Evolutionary conservation across 2,888 invertebrate species (phyloP), one percentile per base, ranked within the genome.

Genomic region (Ornithoptera priamus): DNA sequence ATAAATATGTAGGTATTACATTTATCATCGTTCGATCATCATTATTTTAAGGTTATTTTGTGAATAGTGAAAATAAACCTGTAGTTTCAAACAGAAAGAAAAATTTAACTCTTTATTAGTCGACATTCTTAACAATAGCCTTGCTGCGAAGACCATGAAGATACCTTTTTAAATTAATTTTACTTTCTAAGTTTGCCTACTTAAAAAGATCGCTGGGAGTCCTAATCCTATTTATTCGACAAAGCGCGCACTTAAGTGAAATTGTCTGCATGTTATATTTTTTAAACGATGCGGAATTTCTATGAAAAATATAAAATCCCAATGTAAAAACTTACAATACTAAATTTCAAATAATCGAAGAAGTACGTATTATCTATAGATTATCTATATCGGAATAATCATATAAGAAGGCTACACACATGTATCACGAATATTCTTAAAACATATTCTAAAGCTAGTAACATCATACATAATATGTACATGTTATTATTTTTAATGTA

Each of bases 201-300:
- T 67, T 72, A 73, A 72, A 72, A 69, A 70, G 71, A 73, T 73
- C 72, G 64, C 56, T 56, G 56, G 65, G 50, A 65, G 57, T 65
- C 69, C 57, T 69, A 65, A 69, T 69, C 60, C 65, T 65, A 65
- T 61, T 65, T 69, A 65, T 65, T 65, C 59, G 69, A 65, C 65
- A 65, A 65, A 56, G 61, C 42, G 58, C 57, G 42, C 57, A 65
- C 65, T 69, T 61, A 58, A 65, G 24, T 17, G 50, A 69, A 68
- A 65, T 65, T 61, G 39, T 57, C 24, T 61, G 57, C 61, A 15
- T 60, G 60, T 61, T 56, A 46, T 24, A 60, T 42, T 65, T 65
- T 69, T 65, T 22, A 30, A 59, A 39, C 17, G 30, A 53, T 68
- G 46, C 22, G 57, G 39, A 4, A 39, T 61, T 36, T n/a, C 20